Evolutionary conservation across 2,113 vertebrate genomes (phyloP), one percentile per base, ranked within the genome.

Genomic region (Sebastes schlegelii): DNA sequence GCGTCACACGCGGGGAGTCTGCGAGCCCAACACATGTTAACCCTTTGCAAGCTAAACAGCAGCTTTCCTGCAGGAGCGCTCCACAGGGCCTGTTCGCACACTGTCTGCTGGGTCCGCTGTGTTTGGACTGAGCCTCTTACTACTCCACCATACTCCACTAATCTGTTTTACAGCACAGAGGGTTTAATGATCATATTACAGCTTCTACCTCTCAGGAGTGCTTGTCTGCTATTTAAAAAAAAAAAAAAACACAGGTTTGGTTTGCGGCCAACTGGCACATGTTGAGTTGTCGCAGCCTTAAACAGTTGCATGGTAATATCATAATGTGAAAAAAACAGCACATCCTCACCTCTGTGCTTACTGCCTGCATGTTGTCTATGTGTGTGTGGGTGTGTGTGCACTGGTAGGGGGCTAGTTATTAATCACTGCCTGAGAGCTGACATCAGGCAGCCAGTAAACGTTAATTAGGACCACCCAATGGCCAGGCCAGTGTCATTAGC

Each of bases 391-490:
- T 77, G 68, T 80, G 45, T 46, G 69, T 74, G 89, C 77, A 66
- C 46, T 87, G 76, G 87, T 81, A 58, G 82, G 74, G 76, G 64
- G 79, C 42, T 42, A 83, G 88, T 91, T 94, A 95, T 95, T 93
- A 94, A 95, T 94, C 93, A 91, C 86, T 89, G 90, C 88, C 84
- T 92, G 92, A 93, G 89, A 93, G 93, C 90, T 93, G 89, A 94
- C 92, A 94, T 92, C 92, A 92, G 92, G 89, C 91, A 93, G 93
- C 89, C 91, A 93, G 92, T 93, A 94, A 94, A 92, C 87, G 84
- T 95, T 95, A 94, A 95, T 95, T 95, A 94, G 94, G 93, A 91
- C 92, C 92, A 92, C 91, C 92, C 93, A 92, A 94, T 92, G 91
- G 92, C 89, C 86, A 49, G 88, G 86, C 90, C 87, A 92, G 83